Evolutionary conservation across 2,797 vertebrate genomes (phyloP).

Genomic region (Neosilurus hyrtlii): DNA sequence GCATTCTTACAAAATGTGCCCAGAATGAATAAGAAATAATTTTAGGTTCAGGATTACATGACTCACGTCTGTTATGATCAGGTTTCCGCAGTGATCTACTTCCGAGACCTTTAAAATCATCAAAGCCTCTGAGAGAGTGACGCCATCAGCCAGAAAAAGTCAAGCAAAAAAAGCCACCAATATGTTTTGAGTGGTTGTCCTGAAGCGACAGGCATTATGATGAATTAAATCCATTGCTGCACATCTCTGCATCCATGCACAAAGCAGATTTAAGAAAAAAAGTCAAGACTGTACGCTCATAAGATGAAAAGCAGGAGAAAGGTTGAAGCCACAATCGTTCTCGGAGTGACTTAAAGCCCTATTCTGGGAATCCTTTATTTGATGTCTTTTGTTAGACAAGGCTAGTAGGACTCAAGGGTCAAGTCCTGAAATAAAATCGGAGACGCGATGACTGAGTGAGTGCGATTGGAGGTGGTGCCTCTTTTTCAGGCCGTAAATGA

Average conservation of each 20-base stretch:
- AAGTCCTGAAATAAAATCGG: slow-evolving; percentile 20
- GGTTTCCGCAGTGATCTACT: slow-evolving; percentile 4
- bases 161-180: not conserved
- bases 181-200: slow-evolving; percentile 23
- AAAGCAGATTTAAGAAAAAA: slow-evolving; percentile 2
- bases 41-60: not conserved
- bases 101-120: slow-evolving; percentile 6
- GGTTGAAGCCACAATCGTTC: slow-evolving; percentile 3
- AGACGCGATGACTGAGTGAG: not conserved
- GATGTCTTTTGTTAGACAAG: slow-evolving; percentile 20
- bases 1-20: not conserved
- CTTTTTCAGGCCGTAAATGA: slow-evolving; percentile 30
- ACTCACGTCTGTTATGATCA: slow-evolving; percentile 2
- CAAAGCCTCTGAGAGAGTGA: slow-evolving; percentile 18
- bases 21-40: not conserved
- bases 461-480: slow-evolving; percentile 4
- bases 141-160: slow-evolving; percentile 5
- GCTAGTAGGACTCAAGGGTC: slow-evolving; percentile 4
- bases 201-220: slow-evolving; percentile 21
- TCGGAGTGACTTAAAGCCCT: slow-evolving; percentile 19
- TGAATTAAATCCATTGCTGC: slow-evolving; percentile 21
- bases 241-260: not conserved
- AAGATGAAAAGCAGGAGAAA: slow-evolving; percentile 1
- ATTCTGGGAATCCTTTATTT: slow-evolving; percentile 30
- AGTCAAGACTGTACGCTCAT: not conserved